Evolutionary conservation across 2,888 invertebrate genomes (phyloP).

Genomic region (Hybos culiciformis): DNA sequence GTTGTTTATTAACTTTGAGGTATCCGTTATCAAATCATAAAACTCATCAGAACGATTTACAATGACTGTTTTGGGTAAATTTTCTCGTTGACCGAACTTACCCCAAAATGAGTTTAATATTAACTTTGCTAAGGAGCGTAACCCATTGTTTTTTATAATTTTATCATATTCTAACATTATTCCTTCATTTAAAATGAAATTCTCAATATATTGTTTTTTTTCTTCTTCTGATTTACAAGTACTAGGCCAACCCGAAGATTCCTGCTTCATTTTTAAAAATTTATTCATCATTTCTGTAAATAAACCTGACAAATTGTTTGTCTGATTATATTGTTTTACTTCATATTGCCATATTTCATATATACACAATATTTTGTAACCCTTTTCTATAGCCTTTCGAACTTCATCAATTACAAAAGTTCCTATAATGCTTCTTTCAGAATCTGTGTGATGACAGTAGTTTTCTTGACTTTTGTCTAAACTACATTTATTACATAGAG

Average conservation of each 20-base stretch:
- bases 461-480: not conserved
- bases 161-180: not conserved
- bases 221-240: not conserved
- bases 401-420: not conserved
- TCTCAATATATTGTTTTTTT: not conserved
- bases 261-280: not conserved
- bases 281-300: not conserved
- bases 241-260: not conserved
- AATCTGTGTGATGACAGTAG: not conserved
- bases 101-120: slow-evolving; percentile 8
- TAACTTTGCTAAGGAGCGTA: not conserved
- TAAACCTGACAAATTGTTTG: not conserved
- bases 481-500: slow-evolving; percentile 18
- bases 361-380: not conserved
- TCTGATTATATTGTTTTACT: not conserved
- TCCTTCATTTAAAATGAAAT: not conserved
- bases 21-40: slow-evolving; percentile 13
- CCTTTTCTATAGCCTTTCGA: not conserved
- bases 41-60: slow-evolving; percentile 10
- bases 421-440: not conserved
- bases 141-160: not conserved
- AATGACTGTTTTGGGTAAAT: slow-evolving; percentile 12
- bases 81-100: slow-evolving; percentile 6
- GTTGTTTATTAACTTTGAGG: slow-evolving; percentile 13
- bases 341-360: not conserved